A percentile compares a stretch with the other conserved stretches of the same genome.
Evolutionary conservation across 2,797 vertebrate genomes (phyloP).

Genomic region (Garrulus glandarius): DNA sequence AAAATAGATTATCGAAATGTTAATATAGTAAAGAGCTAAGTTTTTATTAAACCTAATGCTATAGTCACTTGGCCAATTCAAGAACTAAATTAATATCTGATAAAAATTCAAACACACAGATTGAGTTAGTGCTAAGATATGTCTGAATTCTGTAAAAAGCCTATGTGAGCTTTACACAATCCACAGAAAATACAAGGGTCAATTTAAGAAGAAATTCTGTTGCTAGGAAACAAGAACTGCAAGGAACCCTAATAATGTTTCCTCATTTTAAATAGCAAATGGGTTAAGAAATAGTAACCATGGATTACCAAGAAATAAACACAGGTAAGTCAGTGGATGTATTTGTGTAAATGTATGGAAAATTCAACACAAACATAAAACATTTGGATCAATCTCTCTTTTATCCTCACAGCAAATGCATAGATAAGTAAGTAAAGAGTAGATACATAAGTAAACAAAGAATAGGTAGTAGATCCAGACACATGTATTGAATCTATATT

Average conservation of each 20-base stretch:
- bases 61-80: not conserved
- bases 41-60: not conserved
- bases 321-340: not conserved
- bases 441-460: not conserved
- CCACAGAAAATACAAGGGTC: not conserved
- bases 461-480: not conserved
- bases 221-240: slow-evolving; percentile 2
- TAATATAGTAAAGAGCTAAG: not conserved
- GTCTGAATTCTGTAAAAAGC: not conserved
- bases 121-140: not conserved
- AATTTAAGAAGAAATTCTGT: slow-evolving; percentile 27
- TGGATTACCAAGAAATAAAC: not conserved
- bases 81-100: not conserved
- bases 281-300: not conserved
- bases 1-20: not conserved
- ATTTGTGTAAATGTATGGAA: not conserved
- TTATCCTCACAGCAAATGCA: not conserved
- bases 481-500: not conserved
- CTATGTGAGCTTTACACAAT: not conserved
- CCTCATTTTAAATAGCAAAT: not conserved
- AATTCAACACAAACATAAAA: not conserved
- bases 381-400: not conserved
- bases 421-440: not conserved
- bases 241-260: not conserved
- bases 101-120: not conserved